These are phyloP conservation scores for Agonopterix heracliana DNA, from an alignment of 2,888 invertebrate genomes.

Conservation along the genomic window DNA sequence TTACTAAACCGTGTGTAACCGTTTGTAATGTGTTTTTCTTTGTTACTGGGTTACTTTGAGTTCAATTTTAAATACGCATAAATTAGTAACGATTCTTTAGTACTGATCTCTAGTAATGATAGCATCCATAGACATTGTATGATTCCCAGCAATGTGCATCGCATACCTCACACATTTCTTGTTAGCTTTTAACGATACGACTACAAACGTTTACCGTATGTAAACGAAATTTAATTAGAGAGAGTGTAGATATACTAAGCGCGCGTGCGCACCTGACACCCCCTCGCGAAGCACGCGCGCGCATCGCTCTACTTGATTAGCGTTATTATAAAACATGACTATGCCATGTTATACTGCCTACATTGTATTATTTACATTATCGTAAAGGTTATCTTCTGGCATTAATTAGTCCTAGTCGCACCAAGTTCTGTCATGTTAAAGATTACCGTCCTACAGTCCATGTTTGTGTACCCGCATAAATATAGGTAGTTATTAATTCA, in stretches of 20 bases:
- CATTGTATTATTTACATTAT: neutral
- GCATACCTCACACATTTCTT: no score
- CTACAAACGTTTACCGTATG: neutral
- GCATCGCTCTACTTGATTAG: conserved; percentile 32
- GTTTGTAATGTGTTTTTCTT: conserved; percentile 3
- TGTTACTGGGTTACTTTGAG: neutral
- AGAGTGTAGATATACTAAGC: conserved; percentile 7
- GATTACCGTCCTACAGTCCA: no score
- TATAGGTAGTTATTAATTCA: no score
- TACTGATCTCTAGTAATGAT: no score
- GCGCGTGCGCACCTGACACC: conserved; percentile 25
- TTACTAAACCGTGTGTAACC: conserved; percentile 4
- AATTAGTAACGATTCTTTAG: no score
- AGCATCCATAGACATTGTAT: no score
- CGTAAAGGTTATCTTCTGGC: neutral
- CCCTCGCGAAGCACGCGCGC: conserved; percentile 28
- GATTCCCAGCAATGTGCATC: no score
- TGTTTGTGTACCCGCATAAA: no score
- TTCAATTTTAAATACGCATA: no score
- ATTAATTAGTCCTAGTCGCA: neutral
- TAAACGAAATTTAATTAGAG: conserved; percentile 18
- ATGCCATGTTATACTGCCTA: neutral
- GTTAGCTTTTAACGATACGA: no score
- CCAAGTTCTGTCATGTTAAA: no score
- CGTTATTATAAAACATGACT: conserved; percentile 10